Evolutionary conservation across 2,888 invertebrate species (phyloP).

Genomic region (Parasteatoda lunata): DNA sequence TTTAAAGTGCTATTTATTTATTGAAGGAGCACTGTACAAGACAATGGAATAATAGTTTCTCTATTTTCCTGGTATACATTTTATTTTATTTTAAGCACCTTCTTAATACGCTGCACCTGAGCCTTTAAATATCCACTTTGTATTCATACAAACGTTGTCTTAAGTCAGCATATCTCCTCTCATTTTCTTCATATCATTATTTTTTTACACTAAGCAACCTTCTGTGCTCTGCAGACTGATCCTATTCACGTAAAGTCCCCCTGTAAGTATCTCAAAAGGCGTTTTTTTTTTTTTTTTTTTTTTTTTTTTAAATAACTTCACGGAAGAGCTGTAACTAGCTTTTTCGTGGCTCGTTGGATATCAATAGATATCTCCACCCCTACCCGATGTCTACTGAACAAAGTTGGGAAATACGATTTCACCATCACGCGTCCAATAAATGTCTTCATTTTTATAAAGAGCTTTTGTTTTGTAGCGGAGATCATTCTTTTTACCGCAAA

Average conservation of each 20-base stretch:
- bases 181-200: constrained; percentile 48
- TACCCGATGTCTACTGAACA: not conserved
- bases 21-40: too few relatives aligned
- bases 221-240: not conserved
- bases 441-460: not conserved
- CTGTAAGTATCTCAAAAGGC: constrained; percentile 39
- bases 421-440: not conserved
- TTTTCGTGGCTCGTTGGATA: constrained; percentile 23
- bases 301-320: constrained; percentile 9
- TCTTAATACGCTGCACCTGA: constrained; percentile 53
- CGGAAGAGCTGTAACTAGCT: constrained; percentile 23
- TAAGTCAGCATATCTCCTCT: constrained; percentile 57
- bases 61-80: not conserved
- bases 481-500: too few relatives aligned
- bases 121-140: constrained; percentile 52
- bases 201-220: not conserved
- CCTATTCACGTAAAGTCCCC: not conserved
- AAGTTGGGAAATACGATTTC: not conserved
- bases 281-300: constrained; percentile 21
- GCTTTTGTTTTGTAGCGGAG: not conserved
- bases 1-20: too few relatives aligned
- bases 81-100: constrained; percentile 34
- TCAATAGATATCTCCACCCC: constrained; percentile 4
- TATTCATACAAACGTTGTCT: constrained; percentile 44
- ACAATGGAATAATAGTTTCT: not conserved